Evolutionary conservation across 2,888 invertebrate species (phyloP).

Genomic region (Adineta ricciae): DNA sequence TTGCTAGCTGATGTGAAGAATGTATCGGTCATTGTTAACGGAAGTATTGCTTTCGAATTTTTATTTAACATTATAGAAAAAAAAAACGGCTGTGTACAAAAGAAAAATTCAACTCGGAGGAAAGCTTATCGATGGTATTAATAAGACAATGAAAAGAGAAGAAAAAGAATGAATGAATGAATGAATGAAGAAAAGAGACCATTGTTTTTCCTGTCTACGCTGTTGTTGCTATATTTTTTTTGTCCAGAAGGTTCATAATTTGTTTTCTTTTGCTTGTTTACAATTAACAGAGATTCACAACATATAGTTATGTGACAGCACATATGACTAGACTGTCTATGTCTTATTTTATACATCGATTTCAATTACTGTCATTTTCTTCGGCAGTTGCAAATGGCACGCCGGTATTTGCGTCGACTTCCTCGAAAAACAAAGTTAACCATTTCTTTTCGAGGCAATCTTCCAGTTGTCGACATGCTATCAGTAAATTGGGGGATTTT

Average conservation of each 20-base stretch:
- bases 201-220: neutral
- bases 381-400: neutral
- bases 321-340: neutral
- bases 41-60: neutral
- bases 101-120: neutral
- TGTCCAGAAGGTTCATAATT: neutral
- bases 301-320: neutral
- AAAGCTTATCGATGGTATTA: neutral
- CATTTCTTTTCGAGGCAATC: conserved; percentile 11
- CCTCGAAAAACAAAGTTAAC: conserved; percentile 17
- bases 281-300: neutral
- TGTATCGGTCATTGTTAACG: neutral
- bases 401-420: neutral
- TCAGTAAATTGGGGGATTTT: neutral
- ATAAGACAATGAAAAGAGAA: neutral
- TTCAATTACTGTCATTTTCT: neutral
- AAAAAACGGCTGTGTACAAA: neutral
- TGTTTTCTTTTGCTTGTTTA: neutral
- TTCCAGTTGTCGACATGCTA: neutral
- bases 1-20: too few relatives aligned
- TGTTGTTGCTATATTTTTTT: too few relatives aligned
- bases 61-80: neutral
- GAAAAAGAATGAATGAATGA: neutral
- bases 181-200: neutral
- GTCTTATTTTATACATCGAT: neutral